Evolutionary conservation across 2,113 vertebrate species (phyloP), one percentile per base, ranked within the genome.

Genomic region (Crotophaga sulcirostris): DNA sequence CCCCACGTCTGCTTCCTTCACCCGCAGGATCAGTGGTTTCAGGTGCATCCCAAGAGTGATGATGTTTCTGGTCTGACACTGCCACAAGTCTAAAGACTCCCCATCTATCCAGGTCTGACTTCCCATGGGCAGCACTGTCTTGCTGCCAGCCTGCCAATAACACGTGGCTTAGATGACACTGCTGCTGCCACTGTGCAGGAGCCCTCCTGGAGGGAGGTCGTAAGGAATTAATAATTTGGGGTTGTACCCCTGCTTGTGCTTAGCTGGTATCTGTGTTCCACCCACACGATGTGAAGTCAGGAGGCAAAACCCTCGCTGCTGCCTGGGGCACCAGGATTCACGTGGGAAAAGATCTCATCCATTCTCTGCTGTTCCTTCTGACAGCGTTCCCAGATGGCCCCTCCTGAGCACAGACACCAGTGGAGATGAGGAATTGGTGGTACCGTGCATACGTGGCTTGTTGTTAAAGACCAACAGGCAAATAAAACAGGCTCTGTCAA

Each of bases 371-470:
- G 25, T 63, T 34, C 1, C 31, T 67, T 67, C 29, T 45, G 40
- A n/a, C 6, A 10, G 13, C 54, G 45, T 38, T 56, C 25, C 17
- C 47, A 63, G 47, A 16, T 23, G 24, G 51, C 29, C 45, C n/a
- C 8, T 51, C 29, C 16, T 38, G 26, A 67, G 16, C 13, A 26
- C 7, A 12, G 26, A 8, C 16, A 3, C 6, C 2, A 5, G 26
- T 8, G 36, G 40, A 63, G 49, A 38, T 8, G 10, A 78, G 36
- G 21, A 47, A 29, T 2, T 56, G 29, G 49, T 38, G 38, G 28
- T 40, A 13, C 19, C 10, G 1, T 9, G 4, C 5, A 2, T 5
- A 14, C 4, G 3, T 16, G 49, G 11, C 21, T 64, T 60, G 14
- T n/a, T 60, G 26, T 64, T 56, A 40, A 84, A 25, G 25, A 60